Evolutionary conservation across 2,888 invertebrate species (phyloP).

Genomic region (Pachymerium ferrugineum): DNA sequence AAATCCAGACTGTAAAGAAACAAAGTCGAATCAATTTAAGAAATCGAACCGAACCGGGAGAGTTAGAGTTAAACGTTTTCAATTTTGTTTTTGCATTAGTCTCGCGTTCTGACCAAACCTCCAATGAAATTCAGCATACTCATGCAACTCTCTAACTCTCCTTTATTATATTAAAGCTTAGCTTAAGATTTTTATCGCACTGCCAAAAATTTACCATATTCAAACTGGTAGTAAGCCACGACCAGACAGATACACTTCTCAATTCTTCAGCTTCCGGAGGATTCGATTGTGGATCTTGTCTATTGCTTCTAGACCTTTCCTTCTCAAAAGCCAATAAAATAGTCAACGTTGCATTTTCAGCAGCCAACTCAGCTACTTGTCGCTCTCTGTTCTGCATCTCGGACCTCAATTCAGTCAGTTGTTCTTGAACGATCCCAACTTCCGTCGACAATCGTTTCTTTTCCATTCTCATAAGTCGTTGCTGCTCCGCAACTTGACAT

Average conservation of each 20-base stretch:
- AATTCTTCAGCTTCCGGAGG: background rate
- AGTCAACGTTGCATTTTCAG: slow-evolving; percentile 4
- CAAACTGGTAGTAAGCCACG: background rate
- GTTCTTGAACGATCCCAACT: background rate
- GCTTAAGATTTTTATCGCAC: no score
- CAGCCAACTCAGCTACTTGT: background rate
- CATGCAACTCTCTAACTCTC: no score
- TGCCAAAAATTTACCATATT: background rate
- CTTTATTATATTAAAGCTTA: no score
- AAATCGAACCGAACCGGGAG: no score
- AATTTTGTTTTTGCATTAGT: no score
- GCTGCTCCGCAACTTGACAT: background rate
- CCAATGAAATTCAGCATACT: no score
- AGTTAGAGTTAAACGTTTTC: no score
- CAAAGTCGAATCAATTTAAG: background rate
- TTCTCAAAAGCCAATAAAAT: background rate
- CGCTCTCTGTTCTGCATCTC: background rate
- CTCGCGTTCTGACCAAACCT: no score
- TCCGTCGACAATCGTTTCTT: background rate
- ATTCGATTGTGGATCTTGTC: background rate
- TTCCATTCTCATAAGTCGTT: background rate
- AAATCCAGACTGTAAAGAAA: background rate
- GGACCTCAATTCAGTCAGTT: background rate
- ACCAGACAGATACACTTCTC: background rate
- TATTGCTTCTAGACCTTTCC: background rate